A percentile compares a stretch with the other conserved stretches of the same genome.
Evolutionary conservation across 2,888 invertebrate genomes (phyloP).

Genomic region (Cepaea hortensis): DNA sequence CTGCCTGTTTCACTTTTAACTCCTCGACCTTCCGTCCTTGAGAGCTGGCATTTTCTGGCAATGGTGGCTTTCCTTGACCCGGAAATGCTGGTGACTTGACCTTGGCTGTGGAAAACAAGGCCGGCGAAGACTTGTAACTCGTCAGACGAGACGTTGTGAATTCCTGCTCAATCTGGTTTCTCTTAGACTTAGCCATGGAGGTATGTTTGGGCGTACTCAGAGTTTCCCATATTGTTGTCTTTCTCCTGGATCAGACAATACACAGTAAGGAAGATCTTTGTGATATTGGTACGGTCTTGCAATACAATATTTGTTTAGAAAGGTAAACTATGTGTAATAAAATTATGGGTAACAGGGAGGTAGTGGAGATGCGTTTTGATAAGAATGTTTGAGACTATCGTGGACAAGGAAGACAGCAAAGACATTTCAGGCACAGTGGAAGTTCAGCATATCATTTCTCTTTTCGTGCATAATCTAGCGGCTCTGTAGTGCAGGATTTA

Average conservation of each 20-base stretch:
- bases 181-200: constrained; percentile 45
- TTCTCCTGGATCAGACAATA: neutral
- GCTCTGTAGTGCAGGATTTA: too few species aligned
- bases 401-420: too few species aligned
- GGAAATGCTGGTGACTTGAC: neutral
- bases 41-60: neutral
- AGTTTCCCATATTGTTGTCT: constrained; percentile 48
- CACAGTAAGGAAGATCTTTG: neutral
- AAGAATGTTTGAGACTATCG: too few species aligned
- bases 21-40: constrained; percentile 1
- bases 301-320: neutral
- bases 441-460: too few species aligned
- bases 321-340: neutral
- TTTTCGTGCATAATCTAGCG: too few species aligned
- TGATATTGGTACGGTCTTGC: neutral
- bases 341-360: too few species aligned
- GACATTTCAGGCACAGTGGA: neutral
- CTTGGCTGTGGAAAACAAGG: neutral
- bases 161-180: constrained; percentile 50
- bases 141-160: constrained; percentile 37
- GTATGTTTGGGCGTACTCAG: constrained; percentile 52
- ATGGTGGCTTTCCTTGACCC: neutral
- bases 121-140: constrained; percentile 14
- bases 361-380: too few species aligned
- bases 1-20: neutral